A percentile compares a stretch with the other conserved stretches of the same genome.
Evolutionary conservation across 2,797 vertebrate genomes (phyloP).

Genomic region (Ficedula albicollis): DNA sequence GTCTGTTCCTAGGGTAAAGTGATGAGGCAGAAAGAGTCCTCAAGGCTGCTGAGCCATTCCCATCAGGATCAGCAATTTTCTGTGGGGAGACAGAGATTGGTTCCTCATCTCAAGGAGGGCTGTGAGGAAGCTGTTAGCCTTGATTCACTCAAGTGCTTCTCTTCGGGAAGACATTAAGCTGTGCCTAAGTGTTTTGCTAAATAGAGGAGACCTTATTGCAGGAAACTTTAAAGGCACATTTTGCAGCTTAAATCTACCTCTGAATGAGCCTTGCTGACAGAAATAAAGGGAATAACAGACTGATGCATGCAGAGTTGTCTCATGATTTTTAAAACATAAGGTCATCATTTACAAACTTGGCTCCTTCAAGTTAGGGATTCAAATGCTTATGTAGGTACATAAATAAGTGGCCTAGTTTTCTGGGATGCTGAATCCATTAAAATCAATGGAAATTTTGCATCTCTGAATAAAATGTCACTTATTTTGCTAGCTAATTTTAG

Average conservation of each 20-base stretch:
- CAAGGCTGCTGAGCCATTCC: neutral
- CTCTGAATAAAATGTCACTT: constrained; percentile 38
- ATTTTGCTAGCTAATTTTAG: constrained; percentile 53
- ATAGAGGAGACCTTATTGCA: neutral
- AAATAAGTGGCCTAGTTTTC: constrained; percentile 63
- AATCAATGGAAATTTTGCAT: constrained; percentile 55
- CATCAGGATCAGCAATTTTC: neutral
- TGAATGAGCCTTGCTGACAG: constrained; percentile 7
- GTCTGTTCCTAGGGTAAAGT: neutral
- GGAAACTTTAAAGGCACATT: constrained; percentile 19
- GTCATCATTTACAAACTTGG: constrained; percentile 41
- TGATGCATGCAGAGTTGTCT: constrained; percentile 5
- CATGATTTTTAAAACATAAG: constrained; percentile 50
- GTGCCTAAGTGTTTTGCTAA: constrained; percentile 19
- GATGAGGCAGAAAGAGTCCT: neutral
- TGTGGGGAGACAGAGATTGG: neutral
- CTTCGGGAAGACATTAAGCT: neutral
- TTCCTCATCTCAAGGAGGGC: neutral
- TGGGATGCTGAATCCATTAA: constrained; percentile 63
- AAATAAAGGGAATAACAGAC: neutral
- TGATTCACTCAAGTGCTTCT: neutral
- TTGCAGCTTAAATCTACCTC: constrained; percentile 1
- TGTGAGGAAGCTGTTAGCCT: neutral
- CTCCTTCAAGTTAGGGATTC: constrained; percentile 36
- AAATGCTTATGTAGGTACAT: constrained; percentile 33